phyloP scores from a whole-genome alignment of 1,140 invertebrate genomes.

The Notospermus geniculatus region DNA sequence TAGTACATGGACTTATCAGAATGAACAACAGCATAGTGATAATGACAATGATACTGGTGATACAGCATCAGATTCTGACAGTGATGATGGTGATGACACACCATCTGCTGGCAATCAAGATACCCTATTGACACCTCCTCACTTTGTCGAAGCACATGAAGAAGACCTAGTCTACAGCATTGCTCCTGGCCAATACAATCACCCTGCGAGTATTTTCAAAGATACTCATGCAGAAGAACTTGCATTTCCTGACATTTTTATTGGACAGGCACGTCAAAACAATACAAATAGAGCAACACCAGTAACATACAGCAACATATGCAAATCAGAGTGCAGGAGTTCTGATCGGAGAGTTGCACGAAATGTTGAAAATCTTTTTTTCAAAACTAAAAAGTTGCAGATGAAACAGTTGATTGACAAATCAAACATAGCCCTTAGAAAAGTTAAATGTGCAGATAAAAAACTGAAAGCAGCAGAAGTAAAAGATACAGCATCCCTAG shows the following conservation, averaged over 20 bases:
- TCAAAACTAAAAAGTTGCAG: conserved; percentile 30
- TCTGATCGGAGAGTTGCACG: conserved; percentile 20
- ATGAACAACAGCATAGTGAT: no score
- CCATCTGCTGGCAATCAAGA: conserved; percentile 19
- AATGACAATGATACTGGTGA: no score
- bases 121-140: conserved; percentile 21
- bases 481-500: conserved; percentile 10
- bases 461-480: conserved; percentile 24
- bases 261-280: conserved; percentile 16
- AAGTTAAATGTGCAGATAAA: conserved; percentile 20
- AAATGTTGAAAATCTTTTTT: conserved; percentile 23
- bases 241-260: conserved; percentile 25
- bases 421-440: conserved; percentile 21
- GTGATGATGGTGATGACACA: conserved; percentile 20
- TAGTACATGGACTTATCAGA: no score
- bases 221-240: conserved; percentile 21
- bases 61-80: neutral
- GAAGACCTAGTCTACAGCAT: conserved; percentile 21
- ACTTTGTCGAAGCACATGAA: conserved; percentile 24
- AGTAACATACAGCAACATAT: conserved; percentile 19
- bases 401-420: conserved; percentile 26
- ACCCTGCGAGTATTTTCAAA: conserved; percentile 21
- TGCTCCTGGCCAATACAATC: conserved; percentile 22
- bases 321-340: conserved; percentile 26
- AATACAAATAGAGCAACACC: conserved; percentile 13